These are phyloP conservation scores for Gopherus flavomarginatus DNA, from an alignment of 2,113 vertebrate genomes.

Conservation along the genomic window DNA sequence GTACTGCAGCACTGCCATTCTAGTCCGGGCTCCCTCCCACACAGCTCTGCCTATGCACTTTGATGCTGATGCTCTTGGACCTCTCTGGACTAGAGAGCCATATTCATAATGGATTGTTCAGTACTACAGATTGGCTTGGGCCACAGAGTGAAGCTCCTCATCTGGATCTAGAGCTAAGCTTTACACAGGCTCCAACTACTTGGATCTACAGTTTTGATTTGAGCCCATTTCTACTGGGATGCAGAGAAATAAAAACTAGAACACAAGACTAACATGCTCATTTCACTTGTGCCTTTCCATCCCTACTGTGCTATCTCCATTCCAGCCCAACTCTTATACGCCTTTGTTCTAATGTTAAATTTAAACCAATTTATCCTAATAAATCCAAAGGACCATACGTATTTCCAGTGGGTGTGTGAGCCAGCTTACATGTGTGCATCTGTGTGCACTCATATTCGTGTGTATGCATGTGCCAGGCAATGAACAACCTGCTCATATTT, in stretches of 20 bases:
- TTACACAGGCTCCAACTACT: not conserved
- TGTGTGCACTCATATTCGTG: not conserved
- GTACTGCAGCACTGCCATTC: not conserved
- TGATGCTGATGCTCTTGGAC: not conserved
- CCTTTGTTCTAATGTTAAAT: not conserved
- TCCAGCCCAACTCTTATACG: not conserved
- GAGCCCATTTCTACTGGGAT: not conserved
- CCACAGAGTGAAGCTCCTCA: not conserved
- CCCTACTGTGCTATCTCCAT: not conserved
- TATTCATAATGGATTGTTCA: not conserved
- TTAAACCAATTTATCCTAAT: not conserved
- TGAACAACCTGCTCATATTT: not conserved
- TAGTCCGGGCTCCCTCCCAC: not conserved
- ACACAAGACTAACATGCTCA: not conserved
- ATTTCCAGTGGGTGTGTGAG: not conserved
- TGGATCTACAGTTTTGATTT: not conserved
- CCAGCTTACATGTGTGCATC: not conserved
- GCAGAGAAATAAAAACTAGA: not conserved
- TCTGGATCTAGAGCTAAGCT: not conserved
- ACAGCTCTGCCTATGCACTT: accelerated
- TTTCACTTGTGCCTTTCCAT: not conserved
- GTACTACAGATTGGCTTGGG: not conserved
- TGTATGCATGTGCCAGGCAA: not conserved
- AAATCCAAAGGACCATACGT: not conserved
- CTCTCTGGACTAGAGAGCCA: not conserved